phyloP scores from a whole-genome alignment of 92 coral and sea anemone genomes.

The Hydrozoanthus gracilis region DNA sequence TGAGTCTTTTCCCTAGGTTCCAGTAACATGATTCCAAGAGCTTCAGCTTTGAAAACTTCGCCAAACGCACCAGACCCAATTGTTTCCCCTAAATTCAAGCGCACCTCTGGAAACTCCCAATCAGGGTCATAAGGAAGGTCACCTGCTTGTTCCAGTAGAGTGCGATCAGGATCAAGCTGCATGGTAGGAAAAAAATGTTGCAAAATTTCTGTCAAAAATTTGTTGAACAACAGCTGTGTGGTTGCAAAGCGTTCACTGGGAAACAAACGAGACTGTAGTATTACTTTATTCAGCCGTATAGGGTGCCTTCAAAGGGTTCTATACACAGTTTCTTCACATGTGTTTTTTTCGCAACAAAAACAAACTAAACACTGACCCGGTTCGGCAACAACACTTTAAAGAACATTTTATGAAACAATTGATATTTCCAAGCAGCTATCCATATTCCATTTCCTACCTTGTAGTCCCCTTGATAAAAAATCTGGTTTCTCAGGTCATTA shows the following conservation, averaged over 20 bases:
- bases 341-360: no score
- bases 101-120: constrained; percentile 63
- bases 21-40: constrained; percentile 52
- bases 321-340: no score
- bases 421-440: not conserved
- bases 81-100: constrained; percentile 40
- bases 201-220: not conserved
- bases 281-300: no score
- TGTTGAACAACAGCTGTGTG: not conserved
- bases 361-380: not conserved
- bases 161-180: constrained; percentile 61
- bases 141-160: constrained; percentile 60
- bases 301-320: no score
- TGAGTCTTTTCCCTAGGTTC: constrained; percentile 57
- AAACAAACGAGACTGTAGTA: no score
- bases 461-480: not conserved
- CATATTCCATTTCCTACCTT: not conserved
- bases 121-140: constrained; percentile 63
- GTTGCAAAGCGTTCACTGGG: no score
- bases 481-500: not conserved
- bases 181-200: not conserved
- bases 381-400: not conserved
- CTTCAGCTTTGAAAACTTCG: constrained; percentile 55
- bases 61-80: constrained; percentile 65
- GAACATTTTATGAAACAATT: not conserved